phyloP scores from a whole-genome alignment of 2,888 invertebrate species.

The Empis stercorea region DNA sequence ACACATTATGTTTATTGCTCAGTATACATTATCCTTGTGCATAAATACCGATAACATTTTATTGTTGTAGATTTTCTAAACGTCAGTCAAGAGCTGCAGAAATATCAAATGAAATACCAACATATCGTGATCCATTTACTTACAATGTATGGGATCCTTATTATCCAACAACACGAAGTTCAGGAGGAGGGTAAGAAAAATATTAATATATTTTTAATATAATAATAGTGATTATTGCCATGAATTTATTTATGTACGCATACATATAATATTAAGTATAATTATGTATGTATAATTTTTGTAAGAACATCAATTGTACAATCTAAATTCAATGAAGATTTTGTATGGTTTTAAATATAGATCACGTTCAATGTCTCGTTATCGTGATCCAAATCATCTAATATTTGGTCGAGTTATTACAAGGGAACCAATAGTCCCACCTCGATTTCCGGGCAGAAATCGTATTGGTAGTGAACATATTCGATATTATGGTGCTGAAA shows the following conservation, averaged over 20 bases:
- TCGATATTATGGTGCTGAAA: constrained; percentile 39
- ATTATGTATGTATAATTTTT: too few species aligned
- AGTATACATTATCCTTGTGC: too few species aligned
- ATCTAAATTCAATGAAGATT: too few species aligned
- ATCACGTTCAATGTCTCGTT: constrained; percentile 31
- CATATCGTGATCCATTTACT: constrained; percentile 67
- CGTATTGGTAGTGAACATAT: constrained; percentile 42
- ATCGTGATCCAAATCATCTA: constrained; percentile 38
- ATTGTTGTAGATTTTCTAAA: constrained; percentile 55
- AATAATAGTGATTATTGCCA: too few species aligned
- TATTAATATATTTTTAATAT: too few species aligned
- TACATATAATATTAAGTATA: not conserved
- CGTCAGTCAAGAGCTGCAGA: constrained; percentile 77
- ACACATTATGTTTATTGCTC: not conserved
- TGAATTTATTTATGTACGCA: not conserved
- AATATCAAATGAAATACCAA: constrained; percentile 74
- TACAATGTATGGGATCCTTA: constrained; percentile 72
- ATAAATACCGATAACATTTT: not conserved
- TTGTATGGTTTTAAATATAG: too few species aligned
- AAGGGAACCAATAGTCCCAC: constrained; percentile 46
- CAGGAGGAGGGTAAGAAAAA: constrained; percentile 43
- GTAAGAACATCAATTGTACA: too few species aligned
- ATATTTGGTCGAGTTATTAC: constrained; percentile 62
- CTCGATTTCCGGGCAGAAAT: constrained; percentile 32
- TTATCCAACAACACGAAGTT: constrained; percentile 38